Conservation (phyloP, 2,797 vertebrate genomes). For the Emys orbicularis region DNA sequence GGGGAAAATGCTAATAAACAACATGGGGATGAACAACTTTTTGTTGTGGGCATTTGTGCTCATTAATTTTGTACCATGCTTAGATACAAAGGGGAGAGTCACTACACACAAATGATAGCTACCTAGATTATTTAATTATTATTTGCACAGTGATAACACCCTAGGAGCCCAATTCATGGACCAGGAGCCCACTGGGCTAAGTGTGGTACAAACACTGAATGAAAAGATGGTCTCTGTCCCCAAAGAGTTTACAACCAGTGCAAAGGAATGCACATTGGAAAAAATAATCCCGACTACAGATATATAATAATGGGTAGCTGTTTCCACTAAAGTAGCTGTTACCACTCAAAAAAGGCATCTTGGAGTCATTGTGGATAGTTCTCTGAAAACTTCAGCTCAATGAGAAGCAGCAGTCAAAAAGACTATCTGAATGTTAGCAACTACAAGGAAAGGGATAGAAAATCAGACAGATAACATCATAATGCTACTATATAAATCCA, state of each 20-base stretch:
- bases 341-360: background rate
- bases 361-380: background rate
- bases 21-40: rapidly evolving
- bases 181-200: rapidly evolving
- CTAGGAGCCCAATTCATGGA: background rate
- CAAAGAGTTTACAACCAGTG: background rate
- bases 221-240: background rate
- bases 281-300: background rate
- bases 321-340: background rate
- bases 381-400: background rate
- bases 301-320: background rate
- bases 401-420: background rate
- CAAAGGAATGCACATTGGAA: background rate
- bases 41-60: background rate
- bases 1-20: background rate
- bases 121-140: background rate
- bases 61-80: rapidly evolving
- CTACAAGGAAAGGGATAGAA: background rate
- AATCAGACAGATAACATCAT: background rate
- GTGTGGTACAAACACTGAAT: background rate
- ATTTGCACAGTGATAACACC: background rate
- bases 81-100: background rate
- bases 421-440: background rate
- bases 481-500: background rate
- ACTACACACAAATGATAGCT: background rate